phyloP scores from a whole-genome alignment of 2,113 vertebrate species.

The Uropsilus gracilis region DNA sequence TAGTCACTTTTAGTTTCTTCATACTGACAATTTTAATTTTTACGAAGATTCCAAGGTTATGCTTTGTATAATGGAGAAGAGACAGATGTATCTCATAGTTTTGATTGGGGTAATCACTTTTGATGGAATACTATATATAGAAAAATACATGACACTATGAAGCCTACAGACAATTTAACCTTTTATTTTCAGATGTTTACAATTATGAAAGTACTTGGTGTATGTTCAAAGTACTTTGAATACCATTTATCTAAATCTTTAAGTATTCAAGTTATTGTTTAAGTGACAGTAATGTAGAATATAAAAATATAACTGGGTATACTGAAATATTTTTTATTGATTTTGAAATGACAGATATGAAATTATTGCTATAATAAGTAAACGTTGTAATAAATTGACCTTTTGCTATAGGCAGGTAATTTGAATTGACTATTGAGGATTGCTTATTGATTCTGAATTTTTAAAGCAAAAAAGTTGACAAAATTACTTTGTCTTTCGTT shows the following conservation, averaged over 20 bases:
- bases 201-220: neutral
- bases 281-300: slow-evolving; percentile 39
- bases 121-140: neutral
- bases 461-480: slow-evolving; percentile 24
- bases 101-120: slow-evolving; percentile 21
- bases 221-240: slow-evolving; percentile 7
- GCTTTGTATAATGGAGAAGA: neutral
- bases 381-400: slow-evolving; percentile 25
- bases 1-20: slow-evolving; percentile 43
- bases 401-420: slow-evolving; percentile 26
- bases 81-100: neutral
- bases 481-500: slow-evolving; percentile 12
- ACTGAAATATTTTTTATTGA: slow-evolving; percentile 6
- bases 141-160: neutral
- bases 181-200: slow-evolving; percentile 38
- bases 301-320: slow-evolving; percentile 4
- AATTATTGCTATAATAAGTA: slow-evolving; percentile 40
- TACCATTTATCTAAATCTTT: slow-evolving; percentile 30
- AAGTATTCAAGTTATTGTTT: neutral
- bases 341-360: slow-evolving; percentile 24
- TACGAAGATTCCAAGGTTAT: neutral
- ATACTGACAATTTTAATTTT: neutral
- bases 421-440: neutral
- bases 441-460: slow-evolving; percentile 22
- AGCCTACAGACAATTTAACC: neutral